phyloP scores from a whole-genome alignment of 2,797 vertebrate species.

The Dallia pectoralis region DNA sequence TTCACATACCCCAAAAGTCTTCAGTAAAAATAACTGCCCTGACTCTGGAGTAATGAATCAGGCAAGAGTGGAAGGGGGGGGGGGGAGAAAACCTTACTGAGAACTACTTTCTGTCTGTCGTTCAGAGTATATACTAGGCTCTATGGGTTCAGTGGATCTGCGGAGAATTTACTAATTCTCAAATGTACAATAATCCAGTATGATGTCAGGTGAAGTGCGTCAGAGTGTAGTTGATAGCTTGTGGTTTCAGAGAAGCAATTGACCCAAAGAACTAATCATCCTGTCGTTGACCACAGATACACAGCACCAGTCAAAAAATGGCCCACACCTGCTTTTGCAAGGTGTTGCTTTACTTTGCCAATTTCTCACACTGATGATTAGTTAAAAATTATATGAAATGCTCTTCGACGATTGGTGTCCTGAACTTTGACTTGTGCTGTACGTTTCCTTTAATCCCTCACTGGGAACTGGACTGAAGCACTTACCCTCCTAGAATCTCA shows the following conservation, averaged over 20 bases:
- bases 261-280: background rate
- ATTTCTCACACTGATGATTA: too few relatives aligned
- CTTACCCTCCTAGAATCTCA: conserved; percentile 87
- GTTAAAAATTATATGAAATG: too few relatives aligned
- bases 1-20: conserved; percentile 73
- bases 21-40: conserved; percentile 75
- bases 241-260: background rate
- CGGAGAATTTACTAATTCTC: background rate
- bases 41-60: conserved; percentile 74
- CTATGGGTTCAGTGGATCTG: background rate
- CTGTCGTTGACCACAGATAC: too few relatives aligned
- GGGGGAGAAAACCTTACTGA: conserved; percentile 50
- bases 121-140: conserved; percentile 41
- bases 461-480: background rate
- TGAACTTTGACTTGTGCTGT: too few relatives aligned
- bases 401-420: too few relatives aligned
- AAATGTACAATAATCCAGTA: background rate
- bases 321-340: too few relatives aligned
- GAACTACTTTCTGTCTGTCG: conserved; percentile 24
- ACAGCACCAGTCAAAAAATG: background rate
- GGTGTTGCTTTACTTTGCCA: too few relatives aligned
- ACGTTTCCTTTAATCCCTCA: background rate
- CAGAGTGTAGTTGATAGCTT: background rate
- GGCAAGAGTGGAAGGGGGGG: conserved; percentile 24
- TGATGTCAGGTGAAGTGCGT: background rate